Conservation (phyloP, 2,113 vertebrate genomes). For the Atherinomorus stipes region DNA sequence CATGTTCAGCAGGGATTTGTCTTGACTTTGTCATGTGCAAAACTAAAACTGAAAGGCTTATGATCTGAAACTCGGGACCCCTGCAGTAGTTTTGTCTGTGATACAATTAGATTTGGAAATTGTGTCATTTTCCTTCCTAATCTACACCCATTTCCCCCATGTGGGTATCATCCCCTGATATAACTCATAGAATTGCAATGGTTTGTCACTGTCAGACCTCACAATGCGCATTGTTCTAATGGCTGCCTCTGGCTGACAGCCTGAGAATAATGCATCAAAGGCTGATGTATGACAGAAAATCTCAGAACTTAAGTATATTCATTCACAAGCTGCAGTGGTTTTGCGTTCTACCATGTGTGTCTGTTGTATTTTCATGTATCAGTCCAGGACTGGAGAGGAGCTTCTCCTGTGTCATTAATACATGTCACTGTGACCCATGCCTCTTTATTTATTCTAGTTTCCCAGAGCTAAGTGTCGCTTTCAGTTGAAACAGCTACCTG, state of each 20-base stretch:
- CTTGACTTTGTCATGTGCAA: background rate
- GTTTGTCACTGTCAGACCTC: conserved; percentile 65
- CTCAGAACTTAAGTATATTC: conserved; percentile 28
- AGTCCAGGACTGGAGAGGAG: conserved; percentile 4
- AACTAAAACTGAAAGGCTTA: background rate
- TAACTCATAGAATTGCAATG: conserved; percentile 60
- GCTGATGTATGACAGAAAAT: conserved; percentile 32
- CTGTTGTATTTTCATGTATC: background rate
- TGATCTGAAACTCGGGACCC: conserved; percentile 23
- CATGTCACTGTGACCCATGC: conserved; percentile 36
- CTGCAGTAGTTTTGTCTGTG: conserved; percentile 37
- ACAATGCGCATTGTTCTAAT: conserved; percentile 78
- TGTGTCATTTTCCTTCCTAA: conserved; percentile 75
- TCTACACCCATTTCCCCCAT: conserved; percentile 66
- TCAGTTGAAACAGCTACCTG: conserved; percentile 49
- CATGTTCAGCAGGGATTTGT: background rate
- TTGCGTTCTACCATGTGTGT: background rate
- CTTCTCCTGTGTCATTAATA: conserved; percentile 11
- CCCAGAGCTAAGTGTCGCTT: conserved; percentile 22
- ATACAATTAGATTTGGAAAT: conserved; percentile 67
- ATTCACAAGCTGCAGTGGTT: background rate
- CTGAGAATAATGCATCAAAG: conserved; percentile 41
- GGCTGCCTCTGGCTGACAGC: conserved; percentile 50
- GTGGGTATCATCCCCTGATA: conserved; percentile 72
- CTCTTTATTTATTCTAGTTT: conserved; percentile 24